Conservation (phyloP, 2,797 vertebrate genomes). For the Otolemur crassicaudatus region DNA sequence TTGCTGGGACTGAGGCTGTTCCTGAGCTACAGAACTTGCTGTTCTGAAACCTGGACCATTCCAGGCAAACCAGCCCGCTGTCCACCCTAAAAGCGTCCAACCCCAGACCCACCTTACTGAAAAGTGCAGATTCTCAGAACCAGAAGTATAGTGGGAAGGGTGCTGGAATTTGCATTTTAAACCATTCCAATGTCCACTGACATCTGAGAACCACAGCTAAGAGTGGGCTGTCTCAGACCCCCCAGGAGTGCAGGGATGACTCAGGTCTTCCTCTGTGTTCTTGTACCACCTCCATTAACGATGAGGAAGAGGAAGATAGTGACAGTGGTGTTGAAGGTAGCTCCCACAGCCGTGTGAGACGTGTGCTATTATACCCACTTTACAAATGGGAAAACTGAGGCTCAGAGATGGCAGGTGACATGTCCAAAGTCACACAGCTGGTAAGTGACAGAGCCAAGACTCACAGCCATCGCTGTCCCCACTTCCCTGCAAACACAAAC, state of each 20-base stretch:
- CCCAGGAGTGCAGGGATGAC: rapidly evolving
- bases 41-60: neutral
- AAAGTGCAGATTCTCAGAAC: neutral
- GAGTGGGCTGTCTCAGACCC: neutral
- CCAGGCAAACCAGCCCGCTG: neutral
- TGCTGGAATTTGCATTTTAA: neutral
- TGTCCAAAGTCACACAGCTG: neutral
- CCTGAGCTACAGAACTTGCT: neutral
- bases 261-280: neutral
- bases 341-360: rapidly evolving
- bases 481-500: neutral
- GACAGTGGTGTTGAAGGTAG: neutral
- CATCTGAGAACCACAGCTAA: neutral
- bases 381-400: neutral
- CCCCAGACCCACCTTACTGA: neutral
- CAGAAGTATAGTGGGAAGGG: no score
- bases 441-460: neutral
- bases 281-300: rapidly evolving
- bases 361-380: neutral
- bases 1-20: rapidly evolving
- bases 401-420: neutral
- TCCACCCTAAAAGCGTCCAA: neutral
- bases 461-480: neutral
- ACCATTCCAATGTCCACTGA: neutral
- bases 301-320: neutral